These are phyloP conservation scores for Columba livia DNA, from an alignment of 2,113 vertebrate genomes.

Conservation along the genomic window DNA sequence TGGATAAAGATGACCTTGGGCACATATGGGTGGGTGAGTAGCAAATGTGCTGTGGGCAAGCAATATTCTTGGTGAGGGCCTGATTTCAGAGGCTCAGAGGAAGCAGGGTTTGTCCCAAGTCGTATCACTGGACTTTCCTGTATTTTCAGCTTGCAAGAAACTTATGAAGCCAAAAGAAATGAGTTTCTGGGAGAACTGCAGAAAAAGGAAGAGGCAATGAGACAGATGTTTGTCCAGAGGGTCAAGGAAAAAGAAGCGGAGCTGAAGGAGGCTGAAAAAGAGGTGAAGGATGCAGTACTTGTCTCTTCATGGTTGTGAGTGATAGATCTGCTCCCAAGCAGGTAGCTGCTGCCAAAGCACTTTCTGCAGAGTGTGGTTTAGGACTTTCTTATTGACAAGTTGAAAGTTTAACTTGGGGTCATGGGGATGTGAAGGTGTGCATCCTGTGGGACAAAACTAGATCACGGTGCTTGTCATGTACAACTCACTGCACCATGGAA, in stretches of 20 bases:
- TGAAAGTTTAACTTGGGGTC: not conserved
- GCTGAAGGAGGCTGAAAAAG: constrained; percentile 98
- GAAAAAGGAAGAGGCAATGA: constrained; percentile 99
- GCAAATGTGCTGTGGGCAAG: not conserved
- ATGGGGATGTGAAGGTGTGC: not conserved
- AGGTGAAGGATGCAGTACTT: constrained; percentile 78
- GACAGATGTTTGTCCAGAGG: constrained; percentile 98
- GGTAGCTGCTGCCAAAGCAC: not conserved
- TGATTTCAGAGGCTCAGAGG: not conserved
- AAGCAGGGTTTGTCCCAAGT: not conserved
- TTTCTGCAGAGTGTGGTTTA: not conserved
- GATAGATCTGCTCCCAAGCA: not conserved
- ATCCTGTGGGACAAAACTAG: not conserved
- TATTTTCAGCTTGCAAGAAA: constrained; percentile 91
- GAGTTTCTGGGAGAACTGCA: constrained; percentile 98
- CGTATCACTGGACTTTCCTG: not conserved
- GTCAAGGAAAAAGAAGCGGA: constrained; percentile 98
- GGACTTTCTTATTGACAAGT: not conserved
- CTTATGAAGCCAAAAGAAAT: constrained; percentile 96
- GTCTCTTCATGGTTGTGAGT: not conserved
- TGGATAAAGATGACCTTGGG: not conserved
- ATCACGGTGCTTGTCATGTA: not conserved
- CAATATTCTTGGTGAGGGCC: not conserved
- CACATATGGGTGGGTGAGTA: not conserved
- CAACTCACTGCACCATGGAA: not conserved